Percentiles rank a stretch among this genome's conserved stretches.
phyloP scores from a whole-genome alignment of 2,797 vertebrate species.

The Psittacula echo region DNA sequence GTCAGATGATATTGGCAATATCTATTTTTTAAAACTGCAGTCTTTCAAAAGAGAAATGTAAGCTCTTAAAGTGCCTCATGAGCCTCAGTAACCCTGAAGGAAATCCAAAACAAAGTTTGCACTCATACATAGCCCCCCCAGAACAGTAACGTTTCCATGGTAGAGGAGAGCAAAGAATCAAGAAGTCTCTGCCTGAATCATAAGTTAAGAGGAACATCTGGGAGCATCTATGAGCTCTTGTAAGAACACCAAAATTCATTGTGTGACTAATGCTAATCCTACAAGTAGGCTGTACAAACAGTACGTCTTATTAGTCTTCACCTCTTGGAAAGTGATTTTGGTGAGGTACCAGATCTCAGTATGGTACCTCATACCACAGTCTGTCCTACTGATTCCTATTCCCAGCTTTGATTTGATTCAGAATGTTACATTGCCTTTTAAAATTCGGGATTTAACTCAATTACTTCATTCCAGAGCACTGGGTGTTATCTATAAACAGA shows the following conservation, averaged over 20 bases:
- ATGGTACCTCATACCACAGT: not conserved
- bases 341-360: not conserved
- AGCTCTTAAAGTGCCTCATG: not conserved
- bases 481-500: not conserved
- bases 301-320: not conserved
- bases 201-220: not conserved
- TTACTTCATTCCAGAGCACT: not conserved
- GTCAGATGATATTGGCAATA: not conserved
- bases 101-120: not conserved
- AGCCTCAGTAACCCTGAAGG: not conserved
- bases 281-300: not conserved
- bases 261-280: not conserved
- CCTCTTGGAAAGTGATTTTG: not conserved
- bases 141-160: not conserved
- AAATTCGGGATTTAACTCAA: not conserved
- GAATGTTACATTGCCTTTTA: not conserved
- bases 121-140: not conserved
- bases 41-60: not conserved
- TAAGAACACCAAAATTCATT: not conserved
- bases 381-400: not conserved
- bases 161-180: not conserved
- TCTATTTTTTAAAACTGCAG: not conserved
- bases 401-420: not conserved
- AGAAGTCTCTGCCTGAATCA: not conserved
- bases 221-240: not conserved